Percentiles rank a stretch among this genome's conserved stretches.
Conservation (phyloP, 2,888 invertebrate genomes). For the Callimorpha dominula region DNA sequence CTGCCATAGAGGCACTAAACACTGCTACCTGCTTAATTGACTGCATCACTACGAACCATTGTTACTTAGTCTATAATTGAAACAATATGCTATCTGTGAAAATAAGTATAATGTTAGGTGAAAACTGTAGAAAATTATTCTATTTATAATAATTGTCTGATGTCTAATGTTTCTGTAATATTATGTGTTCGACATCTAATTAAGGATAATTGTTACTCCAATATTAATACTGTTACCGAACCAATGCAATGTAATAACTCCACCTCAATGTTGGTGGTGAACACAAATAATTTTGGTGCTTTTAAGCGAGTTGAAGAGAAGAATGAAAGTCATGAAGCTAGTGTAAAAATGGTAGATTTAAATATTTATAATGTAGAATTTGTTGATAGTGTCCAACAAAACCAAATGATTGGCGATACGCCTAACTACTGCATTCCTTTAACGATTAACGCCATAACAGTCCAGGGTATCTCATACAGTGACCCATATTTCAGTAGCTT, state of each 20-base stretch:
- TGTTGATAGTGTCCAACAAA: constrained; percentile 87
- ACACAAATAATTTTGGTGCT: constrained; percentile 87
- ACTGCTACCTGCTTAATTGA: constrained; percentile 89
- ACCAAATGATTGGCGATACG: constrained; percentile 87
- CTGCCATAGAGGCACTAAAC: constrained; percentile 84
- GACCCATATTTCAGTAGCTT: constrained; percentile 88
- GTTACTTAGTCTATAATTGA: constrained; percentile 88
- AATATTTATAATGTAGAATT: constrained; percentile 87
- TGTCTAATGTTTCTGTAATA: constrained; percentile 87
- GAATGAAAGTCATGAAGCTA: constrained; percentile 86
- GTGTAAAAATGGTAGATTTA: constrained; percentile 86
- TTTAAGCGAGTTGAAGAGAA: constrained; percentile 85
- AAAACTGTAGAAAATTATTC: constrained; percentile 87
- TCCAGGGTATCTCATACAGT: constrained; percentile 88
- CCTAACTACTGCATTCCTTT: constrained; percentile 87
- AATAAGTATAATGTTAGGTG: constrained; percentile 86
- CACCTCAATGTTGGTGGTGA: constrained; percentile 88
- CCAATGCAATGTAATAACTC: constrained; percentile 87
- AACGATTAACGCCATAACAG: constrained; percentile 87
- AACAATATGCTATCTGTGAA: constrained; percentile 91
- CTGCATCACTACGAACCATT: constrained; percentile 88
- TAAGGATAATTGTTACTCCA: constrained; percentile 87
- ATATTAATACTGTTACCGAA: constrained; percentile 87
- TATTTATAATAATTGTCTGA: constrained; percentile 88
- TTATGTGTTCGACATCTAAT: constrained; percentile 89